Conservation (phyloP, 1,140 invertebrate species). For the Sinella curviseta region DNA sequence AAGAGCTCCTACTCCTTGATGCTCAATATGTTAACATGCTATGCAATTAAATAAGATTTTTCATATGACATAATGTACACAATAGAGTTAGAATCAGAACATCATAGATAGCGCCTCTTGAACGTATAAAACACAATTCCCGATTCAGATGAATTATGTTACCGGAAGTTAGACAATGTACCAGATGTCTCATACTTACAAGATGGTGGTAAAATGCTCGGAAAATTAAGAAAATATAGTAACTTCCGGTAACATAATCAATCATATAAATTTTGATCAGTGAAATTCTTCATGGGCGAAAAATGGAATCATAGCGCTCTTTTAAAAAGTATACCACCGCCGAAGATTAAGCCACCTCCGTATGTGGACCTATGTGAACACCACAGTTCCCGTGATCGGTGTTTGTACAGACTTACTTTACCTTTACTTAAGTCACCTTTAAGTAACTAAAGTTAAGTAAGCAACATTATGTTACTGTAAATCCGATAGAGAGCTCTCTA, state of each 20-base stretch:
- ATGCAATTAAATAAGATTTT: too few species aligned
- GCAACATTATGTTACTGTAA: not conserved
- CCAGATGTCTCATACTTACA: not conserved
- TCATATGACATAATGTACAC: too few species aligned
- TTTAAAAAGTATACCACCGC: not conserved
- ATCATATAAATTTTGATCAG: not conserved
- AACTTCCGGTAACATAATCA: not conserved
- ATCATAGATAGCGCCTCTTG: not conserved
- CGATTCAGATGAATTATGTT: not conserved
- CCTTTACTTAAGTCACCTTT: not conserved
- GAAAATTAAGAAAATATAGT: not conserved
- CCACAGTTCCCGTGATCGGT: not conserved
- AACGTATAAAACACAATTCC: not conserved
- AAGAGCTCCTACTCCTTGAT: too few species aligned
- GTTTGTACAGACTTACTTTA: conserved; percentile 1
- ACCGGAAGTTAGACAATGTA: not conserved
- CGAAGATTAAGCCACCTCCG: conserved; percentile 5
- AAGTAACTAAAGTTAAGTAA: not conserved
- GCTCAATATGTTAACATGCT: too few species aligned
- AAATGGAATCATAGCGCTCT: not conserved
- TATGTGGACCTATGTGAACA: not conserved
- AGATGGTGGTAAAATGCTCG: not conserved
- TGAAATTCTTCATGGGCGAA: not conserved
- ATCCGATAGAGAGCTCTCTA: conserved; percentile 8
- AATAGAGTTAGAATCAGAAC: not conserved